Percentiles rank a stretch among this genome's conserved stretches.
These are phyloP conservation scores for Berghia stephanieae DNA, from an alignment of 1,140 invertebrate species.

Conservation along the genomic window DNA sequence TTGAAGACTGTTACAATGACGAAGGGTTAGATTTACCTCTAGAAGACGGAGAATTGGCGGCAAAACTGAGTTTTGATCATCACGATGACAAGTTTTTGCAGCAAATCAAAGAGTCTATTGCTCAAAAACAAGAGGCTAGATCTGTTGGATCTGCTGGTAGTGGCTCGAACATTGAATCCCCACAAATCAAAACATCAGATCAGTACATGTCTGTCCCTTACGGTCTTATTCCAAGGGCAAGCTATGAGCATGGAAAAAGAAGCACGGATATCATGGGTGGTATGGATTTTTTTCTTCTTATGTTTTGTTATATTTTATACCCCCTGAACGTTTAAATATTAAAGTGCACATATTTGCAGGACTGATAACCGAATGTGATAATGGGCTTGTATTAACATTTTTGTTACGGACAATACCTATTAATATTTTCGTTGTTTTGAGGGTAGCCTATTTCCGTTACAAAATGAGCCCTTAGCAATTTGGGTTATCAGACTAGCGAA, in stretches of 20 bases:
- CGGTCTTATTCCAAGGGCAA: conserved; percentile 53
- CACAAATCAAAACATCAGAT: conserved; percentile 45
- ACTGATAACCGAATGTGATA: too few relatives aligned
- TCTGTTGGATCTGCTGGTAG: conserved; percentile 33
- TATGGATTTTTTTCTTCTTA: conserved; percentile 35
- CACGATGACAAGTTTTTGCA: conserved; percentile 44
- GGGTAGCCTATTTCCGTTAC: too few relatives aligned
- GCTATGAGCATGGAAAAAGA: conserved; percentile 59
- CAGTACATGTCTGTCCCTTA: conserved; percentile 52
- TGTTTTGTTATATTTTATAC: not conserved
- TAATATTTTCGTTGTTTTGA: too few relatives aligned
- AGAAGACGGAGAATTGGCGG: too few relatives aligned
- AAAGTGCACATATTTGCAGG: too few relatives aligned
- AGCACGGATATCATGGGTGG: conserved; percentile 62
- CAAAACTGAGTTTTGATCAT: too few relatives aligned
- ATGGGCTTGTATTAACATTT: not conserved
- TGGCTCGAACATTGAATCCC: conserved; percentile 34
- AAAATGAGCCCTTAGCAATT: too few relatives aligned
- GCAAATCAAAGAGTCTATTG: conserved; percentile 45
- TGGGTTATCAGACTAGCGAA: too few relatives aligned
- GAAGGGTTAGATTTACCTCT: too few relatives aligned
- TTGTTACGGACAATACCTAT: too few relatives aligned
- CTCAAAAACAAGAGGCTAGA: conserved; percentile 16
- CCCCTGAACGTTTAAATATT: not conserved
- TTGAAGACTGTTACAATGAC: too few relatives aligned